phyloP scores from a whole-genome alignment of 2,888 invertebrate species.

The Hirtodrosophila confusa region DNA sequence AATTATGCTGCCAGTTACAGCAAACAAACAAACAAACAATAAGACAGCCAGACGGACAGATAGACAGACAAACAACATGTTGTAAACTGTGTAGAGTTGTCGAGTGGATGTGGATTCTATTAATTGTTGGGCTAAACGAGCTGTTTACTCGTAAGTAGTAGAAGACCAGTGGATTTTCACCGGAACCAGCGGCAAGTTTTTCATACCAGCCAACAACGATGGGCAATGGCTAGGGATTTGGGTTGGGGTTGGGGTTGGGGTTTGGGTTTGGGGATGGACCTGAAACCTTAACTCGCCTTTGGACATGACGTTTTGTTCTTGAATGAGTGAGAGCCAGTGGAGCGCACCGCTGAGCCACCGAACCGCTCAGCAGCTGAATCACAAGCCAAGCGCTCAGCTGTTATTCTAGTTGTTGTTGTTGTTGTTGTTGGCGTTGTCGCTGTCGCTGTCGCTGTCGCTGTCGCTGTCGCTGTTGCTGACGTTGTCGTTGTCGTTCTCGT shows the following conservation, averaged over 20 bases:
- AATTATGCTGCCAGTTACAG: constrained; percentile 74
- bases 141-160: constrained; percentile 40
- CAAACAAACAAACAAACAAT: constrained; percentile 39
- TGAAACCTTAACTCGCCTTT: constrained; percentile 12
- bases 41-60: constrained; percentile 21
- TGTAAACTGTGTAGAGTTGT: constrained; percentile 58
- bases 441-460: constrained; percentile 37
- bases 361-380: constrained; percentile 46
- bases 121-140: constrained; percentile 71
- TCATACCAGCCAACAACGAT: constrained; percentile 6
- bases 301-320: constrained; percentile 57
- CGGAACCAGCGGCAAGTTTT: constrained; percentile 67
- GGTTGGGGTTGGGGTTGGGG: neutral
- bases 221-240: neutral
- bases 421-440: constrained; percentile 31
- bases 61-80: constrained; percentile 39
- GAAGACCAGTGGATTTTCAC: constrained; percentile 65
- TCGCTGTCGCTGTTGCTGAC: constrained; percentile 31
- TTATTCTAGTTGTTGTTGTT: constrained; percentile 45
- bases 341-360: constrained; percentile 55
- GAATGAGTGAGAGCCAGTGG: constrained; percentile 58
- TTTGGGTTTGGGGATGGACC: constrained; percentile 2
- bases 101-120: constrained; percentile 67
- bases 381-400: constrained; percentile 69
- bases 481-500: constrained; percentile 26